Evolutionary conservation across 2,888 invertebrate species (phyloP), one percentile per base, ranked within the genome.

Genomic region (Chaitophorus viminalis): DNA sequence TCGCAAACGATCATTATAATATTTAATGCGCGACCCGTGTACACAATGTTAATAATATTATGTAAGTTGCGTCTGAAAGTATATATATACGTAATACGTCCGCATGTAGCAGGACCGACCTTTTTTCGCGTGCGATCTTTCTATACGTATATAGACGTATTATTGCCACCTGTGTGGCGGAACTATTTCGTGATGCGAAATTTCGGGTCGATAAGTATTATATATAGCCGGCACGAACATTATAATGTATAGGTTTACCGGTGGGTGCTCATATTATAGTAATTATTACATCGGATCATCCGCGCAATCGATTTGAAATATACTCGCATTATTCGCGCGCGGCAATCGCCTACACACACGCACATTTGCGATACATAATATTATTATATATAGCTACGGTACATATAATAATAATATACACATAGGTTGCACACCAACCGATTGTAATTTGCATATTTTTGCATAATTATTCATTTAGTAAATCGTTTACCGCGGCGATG

Each of bases 361-460:
- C 60, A 21, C 54, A 5, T 21, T 2, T 1, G n/a, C n/a, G n/a
- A n/a, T n/a, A 21, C 6, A 54, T 54, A 54, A 21, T 18, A 54
- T 11, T 54, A 46, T 46, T 39, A 39, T 39, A 39, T 52, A 52
- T 52, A 52, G 2, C 11, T 9, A 9, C 3, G 4, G 11, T 52
- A 52, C 11, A 52, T 52, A 52, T 52, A 52, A n/a, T n/a, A n/a
- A n/a, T n/a, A n/a, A n/a, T 52, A 11, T 17, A 17, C 11, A 17
- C 25, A 74, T 36, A 18, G 6, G 33, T 3, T 33, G 21, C 14
- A 39, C 21, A n/a, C 39, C 11, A 4, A 21, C 60, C 21, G 29
- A n/a, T 33, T 33, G 29, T n/a, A 46, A 68, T 81, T 81, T 68
- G 68, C 81, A 81, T 81, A 81, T 68, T 81, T 81, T 81, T 81